Percentiles rank a stretch among this genome's conserved stretches.
phyloP scores from a whole-genome alignment of 2,113 vertebrate genomes.

The Gasterosteus aculeatus region DNA sequence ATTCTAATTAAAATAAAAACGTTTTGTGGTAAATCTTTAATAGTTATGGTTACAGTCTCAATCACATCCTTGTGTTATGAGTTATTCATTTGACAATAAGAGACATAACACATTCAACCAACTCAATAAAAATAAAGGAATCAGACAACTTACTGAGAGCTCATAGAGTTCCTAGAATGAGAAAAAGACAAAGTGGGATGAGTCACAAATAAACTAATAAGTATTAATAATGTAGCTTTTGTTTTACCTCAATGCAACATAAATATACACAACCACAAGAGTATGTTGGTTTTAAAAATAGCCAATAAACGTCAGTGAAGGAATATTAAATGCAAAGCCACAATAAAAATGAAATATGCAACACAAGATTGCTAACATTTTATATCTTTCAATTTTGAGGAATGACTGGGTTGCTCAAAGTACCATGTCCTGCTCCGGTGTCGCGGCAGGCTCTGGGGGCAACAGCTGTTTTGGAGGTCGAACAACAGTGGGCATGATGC shows the following conservation, averaged over 20 bases:
- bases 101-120: background rate
- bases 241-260: background rate
- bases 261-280: background rate
- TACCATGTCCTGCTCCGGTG: constrained; percentile 90
- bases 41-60: background rate
- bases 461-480: constrained; percentile 91
- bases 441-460: constrained; percentile 80
- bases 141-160: constrained; percentile 86
- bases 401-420: constrained; percentile 4
- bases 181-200: constrained; percentile 11
- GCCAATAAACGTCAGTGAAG: background rate
- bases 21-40: too few relatives aligned
- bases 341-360: background rate
- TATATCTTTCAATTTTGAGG: background rate
- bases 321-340: background rate
- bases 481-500: constrained; percentile 97
- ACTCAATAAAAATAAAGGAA: background rate
- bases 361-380: background rate
- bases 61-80: background rate
- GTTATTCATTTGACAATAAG: background rate
- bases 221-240: background rate
- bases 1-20: too few relatives aligned
- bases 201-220: background rate
- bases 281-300: background rate
- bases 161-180: constrained; percentile 91